Percentiles rank a stretch among this genome's conserved stretches.
Evolutionary conservation across 2,888 invertebrate genomes (phyloP).

Genomic region (Rapana venosa): DNA sequence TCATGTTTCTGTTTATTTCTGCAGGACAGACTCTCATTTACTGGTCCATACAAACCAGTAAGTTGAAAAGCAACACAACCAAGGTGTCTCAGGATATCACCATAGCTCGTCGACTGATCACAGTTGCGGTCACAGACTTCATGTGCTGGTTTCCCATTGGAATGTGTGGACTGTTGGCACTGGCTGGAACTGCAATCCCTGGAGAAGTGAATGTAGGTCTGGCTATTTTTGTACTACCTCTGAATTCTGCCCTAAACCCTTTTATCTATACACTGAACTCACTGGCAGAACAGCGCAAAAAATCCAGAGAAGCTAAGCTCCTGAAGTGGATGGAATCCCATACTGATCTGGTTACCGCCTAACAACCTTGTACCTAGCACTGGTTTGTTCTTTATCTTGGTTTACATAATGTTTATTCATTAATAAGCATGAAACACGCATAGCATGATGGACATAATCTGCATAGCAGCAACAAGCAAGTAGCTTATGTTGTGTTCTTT

Average conservation of each 20-base stretch:
- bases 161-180: constrained; percentile 8
- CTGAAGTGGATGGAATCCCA: constrained; percentile 8
- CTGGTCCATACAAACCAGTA: constrained; percentile 52
- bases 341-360: neutral
- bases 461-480: too few relatives aligned
- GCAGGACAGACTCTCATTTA: constrained; percentile 73
- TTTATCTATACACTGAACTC: constrained; percentile 33
- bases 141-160: constrained; percentile 36
- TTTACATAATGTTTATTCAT: too few relatives aligned
- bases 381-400: neutral
- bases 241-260: constrained; percentile 27
- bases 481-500: too few relatives aligned
- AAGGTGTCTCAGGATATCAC: constrained; percentile 4
- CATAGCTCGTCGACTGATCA: constrained; percentile 26
- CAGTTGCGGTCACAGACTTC: constrained; percentile 20
- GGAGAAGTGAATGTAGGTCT: constrained; percentile 30
- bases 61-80: neutral
- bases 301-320: neutral
- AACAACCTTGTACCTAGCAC: neutral
- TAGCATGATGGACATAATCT: too few relatives aligned
- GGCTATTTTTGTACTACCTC: constrained; percentile 21
- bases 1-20: constrained; percentile 70
- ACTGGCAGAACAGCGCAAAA: neutral
- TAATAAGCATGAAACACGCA: too few relatives aligned
- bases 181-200: neutral